Base-by-base conservation (phyloP, 2,113 vertebrate genomes). In the Aleadryas rufinucha region DNA sequence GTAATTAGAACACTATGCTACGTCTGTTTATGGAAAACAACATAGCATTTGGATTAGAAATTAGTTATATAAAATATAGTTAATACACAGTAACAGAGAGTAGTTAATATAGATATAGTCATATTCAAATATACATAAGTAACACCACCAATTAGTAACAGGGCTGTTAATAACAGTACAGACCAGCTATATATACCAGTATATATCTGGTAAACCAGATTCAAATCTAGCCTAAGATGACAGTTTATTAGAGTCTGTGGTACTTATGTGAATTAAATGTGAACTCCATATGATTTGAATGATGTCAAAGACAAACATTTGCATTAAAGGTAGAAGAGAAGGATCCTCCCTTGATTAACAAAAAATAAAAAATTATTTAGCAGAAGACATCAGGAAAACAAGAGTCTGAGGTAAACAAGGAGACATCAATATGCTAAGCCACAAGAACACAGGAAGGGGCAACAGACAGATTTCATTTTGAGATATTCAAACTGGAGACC, bases 391-490 rank as follows among this genome's bases (percentile, higher is more conserved):
- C 26, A 69, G 35, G 53, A 90, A 77, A 71, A 84, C 28, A 52
- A 47, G 23, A 60, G 23, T 60, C 35, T 64, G 30, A 64, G 18
- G 41, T 37, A 81, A 64, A 87, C 17, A 72, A 37, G 13, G 27
- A 74, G 14, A 50, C 1, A 0, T 18, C 18, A 86, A 71, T 41
- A 52, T 0, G 0, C 26, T 26, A 35, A 69, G 27, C 10, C 3
- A 4, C 49, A 72, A 72, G 31, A 84, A 59, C 12, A 33, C 2
- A 68, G 37, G 12, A 76, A 64, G 6, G 9, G 15, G 22, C 17
- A 82, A n/a, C n/a, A 59, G 5, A 75, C 35, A 70, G 30, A 47
- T 71, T 50, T 72, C 22, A 56, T 12, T 18, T 60, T 47, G 7
- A 92, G 44, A 87, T 84, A 13, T 41, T 72, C 35, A 63, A 27